Base-by-base conservation (phyloP, 2,888 invertebrate species). In the Drosophila mayaguana region DNA sequence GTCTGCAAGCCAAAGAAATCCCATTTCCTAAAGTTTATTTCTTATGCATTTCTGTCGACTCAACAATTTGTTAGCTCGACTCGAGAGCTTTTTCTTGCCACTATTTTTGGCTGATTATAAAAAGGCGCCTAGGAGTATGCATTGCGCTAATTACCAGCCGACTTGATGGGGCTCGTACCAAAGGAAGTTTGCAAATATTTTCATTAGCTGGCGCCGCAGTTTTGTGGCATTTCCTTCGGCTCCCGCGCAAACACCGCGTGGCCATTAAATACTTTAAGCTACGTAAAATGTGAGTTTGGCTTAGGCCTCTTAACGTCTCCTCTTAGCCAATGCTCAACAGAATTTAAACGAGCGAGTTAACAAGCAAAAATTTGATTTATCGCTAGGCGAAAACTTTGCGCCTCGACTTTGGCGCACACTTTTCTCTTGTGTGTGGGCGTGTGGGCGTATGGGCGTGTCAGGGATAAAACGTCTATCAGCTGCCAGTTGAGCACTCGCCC, bases 331-430 rank as follows among this genome's bases (percentile, higher is more conserved):
- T 84, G 74, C 50, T 84, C 77, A 75, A 75, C 86, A 88, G 74
- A 84, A 89, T 74, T 89, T 79, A 72, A 87, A 54, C 75, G 79
- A 72, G 77, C 79, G 84, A 83, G 84, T 83, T 85, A 85, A 89
- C 88, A 79, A 79, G 89, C 84, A 57, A 73, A 73, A 85, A 76
- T 87, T 72, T 89, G 88, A 85, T 87, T 85, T 85, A 87, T 75
- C 63, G 75, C 63, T 42, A 62, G 50, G 40, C 42, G 70, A 66
- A 80, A 78, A 80, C 42, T 76, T 85, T 86, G 59, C 54, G 57
- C 32, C 66, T 53, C 43, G 53, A 45, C 73, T 66, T 69, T 77
- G 63, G 46, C 46, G 45, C 65, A 80, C 22, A 76, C 53, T 63
- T 80, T 38, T 6, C 67, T 36, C 18, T 18, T 59, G 48, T 59